Evolutionary conservation across 2,797 vertebrate species (phyloP).

Genomic region (Fratercula arctica): DNA sequence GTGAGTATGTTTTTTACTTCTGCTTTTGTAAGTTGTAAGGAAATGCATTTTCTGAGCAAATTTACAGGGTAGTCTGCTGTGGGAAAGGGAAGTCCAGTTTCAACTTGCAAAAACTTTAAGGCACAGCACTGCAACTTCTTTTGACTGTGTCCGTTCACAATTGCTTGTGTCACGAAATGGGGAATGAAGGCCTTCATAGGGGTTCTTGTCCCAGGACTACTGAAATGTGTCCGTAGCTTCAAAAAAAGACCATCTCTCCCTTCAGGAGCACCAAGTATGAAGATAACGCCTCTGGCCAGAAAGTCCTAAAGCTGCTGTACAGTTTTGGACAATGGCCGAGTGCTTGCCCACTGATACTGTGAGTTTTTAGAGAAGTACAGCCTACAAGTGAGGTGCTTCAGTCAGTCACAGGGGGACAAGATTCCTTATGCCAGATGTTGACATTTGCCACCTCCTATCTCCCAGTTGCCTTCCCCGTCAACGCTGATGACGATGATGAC

Average conservation of each 20-base stretch:
- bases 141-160: not conserved
- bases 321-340: fast-evolving
- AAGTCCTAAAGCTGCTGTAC: not conserved
- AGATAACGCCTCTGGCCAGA: not conserved
- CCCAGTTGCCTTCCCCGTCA: slow-evolving; percentile 26
- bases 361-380: not conserved
- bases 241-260: too few species aligned
- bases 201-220: not conserved
- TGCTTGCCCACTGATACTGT: not conserved
- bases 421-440: not conserved
- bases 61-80: not conserved
- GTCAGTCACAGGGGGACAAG: not conserved
- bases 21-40: not conserved
- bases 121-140: not conserved
- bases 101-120: not conserved
- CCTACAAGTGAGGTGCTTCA: not conserved
- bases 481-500: slow-evolving; percentile 1
- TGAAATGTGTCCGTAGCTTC: not conserved
- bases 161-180: not conserved
- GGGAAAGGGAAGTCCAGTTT: not conserved
- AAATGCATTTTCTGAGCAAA: not conserved
- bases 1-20: not conserved
- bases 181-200: not conserved
- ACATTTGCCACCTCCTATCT: not conserved
- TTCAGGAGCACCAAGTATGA: not conserved